Percentiles rank a stretch among this genome's conserved stretches.
Evolutionary conservation across 2,888 invertebrate species (phyloP).

Genomic region (Eurytoma californica): DNA sequence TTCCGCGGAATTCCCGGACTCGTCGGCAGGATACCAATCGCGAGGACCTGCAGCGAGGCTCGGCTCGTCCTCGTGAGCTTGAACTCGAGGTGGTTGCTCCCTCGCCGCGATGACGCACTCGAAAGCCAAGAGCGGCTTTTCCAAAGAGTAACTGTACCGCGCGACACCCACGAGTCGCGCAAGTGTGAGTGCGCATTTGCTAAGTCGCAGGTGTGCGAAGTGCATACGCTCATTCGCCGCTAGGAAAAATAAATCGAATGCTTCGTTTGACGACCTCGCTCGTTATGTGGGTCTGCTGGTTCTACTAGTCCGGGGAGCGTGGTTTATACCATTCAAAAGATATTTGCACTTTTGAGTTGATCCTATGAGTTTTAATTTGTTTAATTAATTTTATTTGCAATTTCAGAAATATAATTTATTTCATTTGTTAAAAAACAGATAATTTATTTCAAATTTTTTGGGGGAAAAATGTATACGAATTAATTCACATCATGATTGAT

Average conservation of each 20-base stretch:
- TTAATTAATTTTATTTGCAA: too few species aligned
- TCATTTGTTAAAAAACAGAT: too few species aligned
- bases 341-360: too few species aligned
- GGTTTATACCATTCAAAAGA: too few species aligned
- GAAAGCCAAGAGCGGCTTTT: constrained; percentile 54
- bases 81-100: constrained; percentile 50
- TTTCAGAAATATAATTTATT: too few species aligned
- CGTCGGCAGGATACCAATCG: neutral
- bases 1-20: neutral
- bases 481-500: too few species aligned
- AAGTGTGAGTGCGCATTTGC: constrained; percentile 11
- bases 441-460: too few species aligned
- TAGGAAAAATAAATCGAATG: neutral
- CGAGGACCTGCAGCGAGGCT: neutral
- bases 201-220: constrained; percentile 23
- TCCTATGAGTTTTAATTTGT: too few species aligned
- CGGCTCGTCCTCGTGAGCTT: neutral
- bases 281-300: too few species aligned
- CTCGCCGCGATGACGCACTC: constrained; percentile 57
- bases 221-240: constrained; percentile 22
- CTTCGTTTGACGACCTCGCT: too few species aligned
- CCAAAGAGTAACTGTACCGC: constrained; percentile 60
- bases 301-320: too few species aligned
- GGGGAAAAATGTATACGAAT: too few species aligned
- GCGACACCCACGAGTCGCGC: constrained; percentile 54